Conservation (phyloP, 2,888 invertebrate genomes). For the Spialia ferax region DNA sequence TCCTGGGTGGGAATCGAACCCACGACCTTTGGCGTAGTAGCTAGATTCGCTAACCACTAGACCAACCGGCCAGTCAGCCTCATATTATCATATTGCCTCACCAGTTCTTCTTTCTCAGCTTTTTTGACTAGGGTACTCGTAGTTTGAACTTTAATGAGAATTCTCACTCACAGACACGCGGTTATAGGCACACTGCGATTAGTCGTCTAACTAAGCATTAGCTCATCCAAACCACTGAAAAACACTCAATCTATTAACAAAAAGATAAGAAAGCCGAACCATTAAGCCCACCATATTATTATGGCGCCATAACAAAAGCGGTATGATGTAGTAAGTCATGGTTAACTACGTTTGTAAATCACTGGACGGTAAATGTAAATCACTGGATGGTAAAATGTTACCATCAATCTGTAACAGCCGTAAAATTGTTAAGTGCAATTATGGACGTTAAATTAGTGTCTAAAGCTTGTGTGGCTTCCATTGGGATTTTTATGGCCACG, state of each 20-base stretch:
- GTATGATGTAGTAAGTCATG: conserved; percentile 48
- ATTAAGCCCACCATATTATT: conserved; percentile 50
- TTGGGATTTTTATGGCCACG: background rate
- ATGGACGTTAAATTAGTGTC: background rate
- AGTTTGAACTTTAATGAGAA: too few species aligned
- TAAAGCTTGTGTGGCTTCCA: background rate
- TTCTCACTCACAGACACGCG: too few species aligned
- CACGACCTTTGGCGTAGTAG: too few species aligned
- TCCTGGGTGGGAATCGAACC: too few species aligned
- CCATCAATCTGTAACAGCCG: conserved; percentile 56
- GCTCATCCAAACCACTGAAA: background rate
- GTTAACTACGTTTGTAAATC: conserved; percentile 46
- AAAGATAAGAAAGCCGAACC: conserved; percentile 16
- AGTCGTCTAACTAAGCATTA: background rate
- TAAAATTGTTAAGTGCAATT: conserved; percentile 46
- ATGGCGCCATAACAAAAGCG: conserved; percentile 47
- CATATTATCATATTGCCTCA: too few species aligned
- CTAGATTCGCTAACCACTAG: too few species aligned
- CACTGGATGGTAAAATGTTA: conserved; percentile 48
- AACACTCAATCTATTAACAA: conserved; percentile 4
- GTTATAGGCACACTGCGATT: too few species aligned
- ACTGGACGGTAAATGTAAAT: conserved; percentile 49
- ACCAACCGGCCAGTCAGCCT: too few species aligned
- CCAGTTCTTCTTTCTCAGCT: too few species aligned
- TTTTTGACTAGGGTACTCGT: too few species aligned